Percentiles rank a stretch among this genome's conserved stretches.
Evolutionary conservation across 2,797 vertebrate genomes (phyloP).

Genomic region (Heterohyrax brucei): DNA sequence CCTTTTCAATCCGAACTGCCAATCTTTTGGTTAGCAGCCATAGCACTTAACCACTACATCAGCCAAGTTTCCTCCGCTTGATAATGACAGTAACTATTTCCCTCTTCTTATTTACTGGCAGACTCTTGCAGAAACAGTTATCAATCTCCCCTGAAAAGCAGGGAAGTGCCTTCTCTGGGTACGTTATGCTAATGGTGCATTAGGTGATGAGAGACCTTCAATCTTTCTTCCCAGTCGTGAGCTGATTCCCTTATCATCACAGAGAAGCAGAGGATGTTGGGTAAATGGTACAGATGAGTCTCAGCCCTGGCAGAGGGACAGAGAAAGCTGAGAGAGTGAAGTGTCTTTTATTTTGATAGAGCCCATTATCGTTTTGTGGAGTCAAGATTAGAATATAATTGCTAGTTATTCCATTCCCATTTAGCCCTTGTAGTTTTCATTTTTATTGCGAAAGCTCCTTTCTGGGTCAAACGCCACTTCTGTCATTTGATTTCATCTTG

Average conservation of each 20-base stretch:
- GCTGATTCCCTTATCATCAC: slow-evolving; percentile 68
- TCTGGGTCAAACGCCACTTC: slow-evolving; percentile 45
- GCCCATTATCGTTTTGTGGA: slow-evolving; percentile 44
- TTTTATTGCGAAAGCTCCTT: neutral
- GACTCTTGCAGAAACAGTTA: neutral
- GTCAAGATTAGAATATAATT: neutral
- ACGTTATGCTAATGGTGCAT: slow-evolving; percentile 64
- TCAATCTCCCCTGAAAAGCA: neutral
- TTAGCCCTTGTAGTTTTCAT: neutral
- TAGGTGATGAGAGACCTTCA: slow-evolving; percentile 70
- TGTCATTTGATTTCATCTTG: slow-evolving; percentile 24
- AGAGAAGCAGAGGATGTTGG: slow-evolving; percentile 34
- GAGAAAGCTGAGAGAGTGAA: neutral
- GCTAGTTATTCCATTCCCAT: neutral
- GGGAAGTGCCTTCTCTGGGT: slow-evolving; percentile 7
- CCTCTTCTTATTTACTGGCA: neutral
- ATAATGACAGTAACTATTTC: neutral
- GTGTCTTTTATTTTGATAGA: neutral
- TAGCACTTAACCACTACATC: too few species aligned
- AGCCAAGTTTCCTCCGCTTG: too few species aligned
- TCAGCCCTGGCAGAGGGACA: neutral
- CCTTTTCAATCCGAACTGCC: too few species aligned
- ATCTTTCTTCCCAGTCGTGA: slow-evolving; percentile 69
- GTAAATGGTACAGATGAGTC: neutral
- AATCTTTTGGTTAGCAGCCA: too few species aligned